Conservation (phyloP, 1,140 invertebrate genomes). For the Palaemon carinicauda region DNA sequence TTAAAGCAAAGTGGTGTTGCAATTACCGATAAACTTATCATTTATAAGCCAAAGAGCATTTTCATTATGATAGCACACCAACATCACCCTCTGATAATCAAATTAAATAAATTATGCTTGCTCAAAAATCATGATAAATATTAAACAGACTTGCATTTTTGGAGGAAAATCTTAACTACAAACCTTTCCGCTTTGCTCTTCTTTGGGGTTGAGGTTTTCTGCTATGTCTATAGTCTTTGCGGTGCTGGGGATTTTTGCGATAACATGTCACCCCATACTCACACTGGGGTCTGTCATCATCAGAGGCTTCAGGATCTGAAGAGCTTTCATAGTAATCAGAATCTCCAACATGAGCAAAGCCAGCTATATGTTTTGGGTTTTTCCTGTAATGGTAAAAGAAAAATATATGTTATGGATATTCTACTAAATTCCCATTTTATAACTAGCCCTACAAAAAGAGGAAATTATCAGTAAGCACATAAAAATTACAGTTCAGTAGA, state of each 20-base stretch:
- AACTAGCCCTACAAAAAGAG: too few species aligned
- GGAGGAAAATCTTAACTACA: too few species aligned
- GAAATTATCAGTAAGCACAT: too few species aligned
- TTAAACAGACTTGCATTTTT: not conserved
- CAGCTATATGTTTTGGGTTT: slow-evolving; percentile 64
- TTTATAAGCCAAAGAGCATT: too few species aligned
- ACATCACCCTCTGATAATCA: too few species aligned
- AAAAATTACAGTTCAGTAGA: too few species aligned
- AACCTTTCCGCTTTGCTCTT: slow-evolving; percentile 53
- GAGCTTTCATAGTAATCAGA: slow-evolving; percentile 65
- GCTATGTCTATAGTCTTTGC: slow-evolving; percentile 67
- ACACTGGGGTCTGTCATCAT: slow-evolving; percentile 68
- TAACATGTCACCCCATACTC: slow-evolving; percentile 68
- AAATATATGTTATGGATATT: not conserved
- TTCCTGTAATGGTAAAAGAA: slow-evolving; percentile 59
- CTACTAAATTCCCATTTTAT: not conserved
- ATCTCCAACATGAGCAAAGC: slow-evolving; percentile 67
- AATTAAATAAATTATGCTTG: too few species aligned
- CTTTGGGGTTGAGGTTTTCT: slow-evolving; percentile 43
- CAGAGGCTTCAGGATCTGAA: slow-evolving; percentile 51
- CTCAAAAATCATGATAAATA: not conserved
- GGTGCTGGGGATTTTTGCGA: slow-evolving; percentile 68
- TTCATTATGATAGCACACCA: too few species aligned
- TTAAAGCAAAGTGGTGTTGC: too few species aligned
- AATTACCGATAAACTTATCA: too few species aligned